These are phyloP conservation scores for Petrocephalus schoutedeni DNA, from an alignment of 2,797 vertebrate genomes.

Conservation along the genomic window DNA sequence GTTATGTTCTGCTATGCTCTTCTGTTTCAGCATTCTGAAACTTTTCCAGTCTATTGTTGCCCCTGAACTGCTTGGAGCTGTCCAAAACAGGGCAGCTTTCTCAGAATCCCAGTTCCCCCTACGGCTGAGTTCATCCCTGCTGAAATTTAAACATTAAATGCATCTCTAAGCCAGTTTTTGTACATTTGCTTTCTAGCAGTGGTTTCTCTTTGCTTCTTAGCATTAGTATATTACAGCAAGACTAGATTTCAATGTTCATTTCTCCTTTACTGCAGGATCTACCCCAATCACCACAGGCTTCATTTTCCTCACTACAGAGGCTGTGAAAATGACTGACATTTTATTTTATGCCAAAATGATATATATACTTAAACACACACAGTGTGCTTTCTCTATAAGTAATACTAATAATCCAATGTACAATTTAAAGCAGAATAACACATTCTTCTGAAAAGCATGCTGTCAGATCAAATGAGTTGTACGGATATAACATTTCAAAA, in stretches of 20 bases:
- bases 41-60: too few species aligned
- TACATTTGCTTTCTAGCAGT: neutral
- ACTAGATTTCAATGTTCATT: neutral
- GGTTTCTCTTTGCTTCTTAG: neutral
- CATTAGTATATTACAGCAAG: neutral
- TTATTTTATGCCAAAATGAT: neutral
- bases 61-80: neutral
- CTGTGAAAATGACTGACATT: neutral
- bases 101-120: neutral
- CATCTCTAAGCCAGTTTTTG: neutral
- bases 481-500: neutral
- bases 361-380: neutral
- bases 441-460: conserved; percentile 17
- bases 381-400: conserved; percentile 42
- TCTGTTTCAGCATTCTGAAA: too few species aligned
- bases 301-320: neutral
- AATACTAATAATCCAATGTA: conserved; percentile 36
- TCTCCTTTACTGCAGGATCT: neutral
- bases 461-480: neutral
- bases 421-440: conserved; percentile 20
- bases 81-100: neutral
- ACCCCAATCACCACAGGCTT: neutral
- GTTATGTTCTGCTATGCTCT: too few species aligned
- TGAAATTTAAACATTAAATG: neutral
- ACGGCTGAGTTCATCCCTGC: neutral